Conservation (phyloP, 1,140 invertebrate genomes). For the Wasmannia auropunctata region DNA sequence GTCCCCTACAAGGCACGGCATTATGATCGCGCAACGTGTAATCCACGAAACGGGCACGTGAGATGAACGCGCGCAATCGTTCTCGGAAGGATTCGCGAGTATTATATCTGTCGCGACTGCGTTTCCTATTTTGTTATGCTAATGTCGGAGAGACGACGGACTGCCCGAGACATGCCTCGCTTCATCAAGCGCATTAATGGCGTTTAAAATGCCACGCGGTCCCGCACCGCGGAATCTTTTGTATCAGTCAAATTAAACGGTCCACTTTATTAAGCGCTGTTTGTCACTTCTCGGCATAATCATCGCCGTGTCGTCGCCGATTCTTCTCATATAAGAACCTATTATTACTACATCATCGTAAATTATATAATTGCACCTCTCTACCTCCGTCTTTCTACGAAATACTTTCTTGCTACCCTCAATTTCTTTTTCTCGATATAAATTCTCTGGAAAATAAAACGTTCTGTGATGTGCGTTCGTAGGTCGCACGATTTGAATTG, state of each 20-base stretch:
- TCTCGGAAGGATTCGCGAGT: not conserved
- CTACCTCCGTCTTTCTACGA: not conserved
- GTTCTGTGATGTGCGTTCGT: not conserved
- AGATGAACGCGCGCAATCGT: not conserved
- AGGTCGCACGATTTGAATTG: not conserved
- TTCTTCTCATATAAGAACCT: not conserved
- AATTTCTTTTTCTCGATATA: not conserved
- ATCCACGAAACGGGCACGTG: not conserved
- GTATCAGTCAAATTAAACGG: conserved; percentile 54
- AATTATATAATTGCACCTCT: not conserved
- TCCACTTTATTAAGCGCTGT: conserved; percentile 17
- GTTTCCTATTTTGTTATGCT: conserved; percentile 44
- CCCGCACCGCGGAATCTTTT: conserved; percentile 25
- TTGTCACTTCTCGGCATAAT: conserved; percentile 12
- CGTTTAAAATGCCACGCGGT: conserved; percentile 51
- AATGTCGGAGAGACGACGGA: conserved; percentile 4
- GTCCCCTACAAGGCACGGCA: conserved; percentile 12
- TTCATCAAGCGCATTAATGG: conserved; percentile 41
- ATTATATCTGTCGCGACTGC: conserved; percentile 7
- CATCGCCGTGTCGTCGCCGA: not conserved
- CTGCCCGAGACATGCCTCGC: not conserved
- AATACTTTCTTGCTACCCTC: not conserved
- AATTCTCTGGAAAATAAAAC: not conserved
- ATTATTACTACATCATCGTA: not conserved
- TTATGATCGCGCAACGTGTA: conserved; percentile 36